A percentile compares a stretch with the other conserved stretches of the same genome.
phyloP scores from a whole-genome alignment of 2,113 vertebrate species.

The Ceyx cyanopectus region DNA sequence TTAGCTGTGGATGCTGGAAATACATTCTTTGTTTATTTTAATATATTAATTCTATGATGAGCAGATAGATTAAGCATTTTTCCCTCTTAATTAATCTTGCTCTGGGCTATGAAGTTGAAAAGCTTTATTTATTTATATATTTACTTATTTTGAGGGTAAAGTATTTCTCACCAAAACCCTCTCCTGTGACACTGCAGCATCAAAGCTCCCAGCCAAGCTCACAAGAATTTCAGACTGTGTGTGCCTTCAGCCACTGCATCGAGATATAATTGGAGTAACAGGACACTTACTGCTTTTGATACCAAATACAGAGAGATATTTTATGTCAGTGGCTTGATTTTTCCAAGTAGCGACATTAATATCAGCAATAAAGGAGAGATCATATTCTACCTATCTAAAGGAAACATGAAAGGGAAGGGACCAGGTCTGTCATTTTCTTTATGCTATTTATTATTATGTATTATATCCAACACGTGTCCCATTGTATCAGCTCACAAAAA shows the following conservation, averaged over 20 bases:
- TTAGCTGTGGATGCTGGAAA: slow-evolving; percentile 1
- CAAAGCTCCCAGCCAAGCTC: background rate
- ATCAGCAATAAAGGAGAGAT: background rate
- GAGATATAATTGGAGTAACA: background rate
- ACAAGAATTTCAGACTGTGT: background rate
- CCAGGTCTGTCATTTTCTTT: background rate
- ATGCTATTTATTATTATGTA: background rate
- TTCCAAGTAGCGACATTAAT: background rate
- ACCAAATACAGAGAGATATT: background rate
- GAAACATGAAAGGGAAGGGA: background rate
- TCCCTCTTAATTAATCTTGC: slow-evolving; percentile 39
- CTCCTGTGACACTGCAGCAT: background rate
- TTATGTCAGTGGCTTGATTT: background rate
- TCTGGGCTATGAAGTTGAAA: background rate
- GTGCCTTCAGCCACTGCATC: background rate
- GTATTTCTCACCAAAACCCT: background rate
- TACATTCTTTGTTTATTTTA: background rate
- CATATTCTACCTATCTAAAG: background rate
- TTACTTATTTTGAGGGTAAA: slow-evolving; percentile 21
- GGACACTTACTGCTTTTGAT: background rate
- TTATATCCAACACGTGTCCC: background rate
- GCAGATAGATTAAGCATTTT: slow-evolving; percentile 33
- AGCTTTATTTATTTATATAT: slow-evolving; percentile 46
- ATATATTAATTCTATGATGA: slow-evolving; percentile 40
- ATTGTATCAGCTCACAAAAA: background rate